A percentile compares a stretch with the other conserved stretches of the same genome.
phyloP scores from a whole-genome alignment of 2,888 invertebrate species.

The Cerastoderma edule region DNA sequence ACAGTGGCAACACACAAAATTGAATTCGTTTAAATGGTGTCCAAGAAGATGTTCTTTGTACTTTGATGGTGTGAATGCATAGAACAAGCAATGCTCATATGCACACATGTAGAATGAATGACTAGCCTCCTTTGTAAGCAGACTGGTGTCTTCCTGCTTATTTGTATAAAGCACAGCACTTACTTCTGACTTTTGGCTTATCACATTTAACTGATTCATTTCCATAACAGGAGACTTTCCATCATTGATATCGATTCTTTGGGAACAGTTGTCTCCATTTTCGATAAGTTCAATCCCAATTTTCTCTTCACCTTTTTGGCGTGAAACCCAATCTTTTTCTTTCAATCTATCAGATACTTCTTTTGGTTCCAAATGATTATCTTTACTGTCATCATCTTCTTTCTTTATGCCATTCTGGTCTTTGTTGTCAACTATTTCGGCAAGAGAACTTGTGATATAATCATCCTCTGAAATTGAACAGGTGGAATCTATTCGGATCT shows the following conservation, averaged over 20 bases:
- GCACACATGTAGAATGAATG: conserved; percentile 76
- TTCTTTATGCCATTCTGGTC: conserved; percentile 30
- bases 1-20: conserved; percentile 75
- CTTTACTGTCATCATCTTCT: neutral
- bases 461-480: conserved; percentile 14
- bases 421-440: conserved; percentile 12
- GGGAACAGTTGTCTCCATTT: too few relatives aligned
- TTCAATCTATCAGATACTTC: neutral
- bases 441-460: neutral
- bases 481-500: conserved; percentile 19
- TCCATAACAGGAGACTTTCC: too few relatives aligned
- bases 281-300: too few relatives aligned
- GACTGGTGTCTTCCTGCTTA: neutral
- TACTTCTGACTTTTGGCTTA: too few relatives aligned
- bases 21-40: conserved; percentile 64
- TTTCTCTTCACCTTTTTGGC: too few relatives aligned
- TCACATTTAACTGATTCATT: too few relatives aligned
- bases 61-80: conserved; percentile 63
- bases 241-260: too few relatives aligned
- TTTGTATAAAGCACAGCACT: neutral
- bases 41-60: conserved; percentile 69
- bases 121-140: neutral
- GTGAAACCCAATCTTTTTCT: too few relatives aligned
- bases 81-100: conserved; percentile 71
- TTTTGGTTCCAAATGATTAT: neutral